Conservation (phyloP, 1,140 invertebrate species). For the Neodiprion fabricii region DNA sequence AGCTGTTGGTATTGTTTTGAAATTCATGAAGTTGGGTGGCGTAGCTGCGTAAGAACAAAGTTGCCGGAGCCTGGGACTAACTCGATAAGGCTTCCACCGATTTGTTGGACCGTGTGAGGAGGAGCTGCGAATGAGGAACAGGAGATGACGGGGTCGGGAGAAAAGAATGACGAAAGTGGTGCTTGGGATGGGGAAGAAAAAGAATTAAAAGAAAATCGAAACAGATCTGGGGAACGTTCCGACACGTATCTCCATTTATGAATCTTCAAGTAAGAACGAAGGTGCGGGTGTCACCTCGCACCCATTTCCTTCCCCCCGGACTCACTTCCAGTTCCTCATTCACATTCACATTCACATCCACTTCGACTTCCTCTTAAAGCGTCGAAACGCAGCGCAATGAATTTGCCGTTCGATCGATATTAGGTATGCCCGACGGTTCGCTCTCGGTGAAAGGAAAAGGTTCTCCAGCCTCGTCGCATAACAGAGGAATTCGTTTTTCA, state of each 20-base stretch:
- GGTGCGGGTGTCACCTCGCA: too few relatives aligned
- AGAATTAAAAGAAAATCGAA: too few relatives aligned
- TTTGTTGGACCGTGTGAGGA: slow-evolving; percentile 1
- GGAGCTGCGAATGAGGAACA: background rate
- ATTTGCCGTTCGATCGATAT: background rate
- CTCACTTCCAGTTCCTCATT: background rate
- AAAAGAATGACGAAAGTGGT: too few relatives aligned
- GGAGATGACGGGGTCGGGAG: too few relatives aligned
- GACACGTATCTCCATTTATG: too few relatives aligned
- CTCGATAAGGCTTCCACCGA: background rate
- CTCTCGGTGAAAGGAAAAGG: background rate
- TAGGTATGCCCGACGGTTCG: background rate
- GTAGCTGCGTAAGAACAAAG: background rate
- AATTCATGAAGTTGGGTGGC: background rate
- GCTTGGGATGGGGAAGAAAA: too few relatives aligned
- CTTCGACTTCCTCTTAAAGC: background rate
- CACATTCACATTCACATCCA: background rate
- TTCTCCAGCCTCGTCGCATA: background rate
- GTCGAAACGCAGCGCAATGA: background rate
- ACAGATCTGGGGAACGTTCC: too few relatives aligned
- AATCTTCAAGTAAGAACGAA: too few relatives aligned
- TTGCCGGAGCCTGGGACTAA: background rate
- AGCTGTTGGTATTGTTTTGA: background rate
- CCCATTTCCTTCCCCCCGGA: background rate
- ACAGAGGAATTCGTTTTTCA: too few relatives aligned